phyloP scores from a whole-genome alignment of 2,888 invertebrate species.

The Biston stratarius region DNA sequence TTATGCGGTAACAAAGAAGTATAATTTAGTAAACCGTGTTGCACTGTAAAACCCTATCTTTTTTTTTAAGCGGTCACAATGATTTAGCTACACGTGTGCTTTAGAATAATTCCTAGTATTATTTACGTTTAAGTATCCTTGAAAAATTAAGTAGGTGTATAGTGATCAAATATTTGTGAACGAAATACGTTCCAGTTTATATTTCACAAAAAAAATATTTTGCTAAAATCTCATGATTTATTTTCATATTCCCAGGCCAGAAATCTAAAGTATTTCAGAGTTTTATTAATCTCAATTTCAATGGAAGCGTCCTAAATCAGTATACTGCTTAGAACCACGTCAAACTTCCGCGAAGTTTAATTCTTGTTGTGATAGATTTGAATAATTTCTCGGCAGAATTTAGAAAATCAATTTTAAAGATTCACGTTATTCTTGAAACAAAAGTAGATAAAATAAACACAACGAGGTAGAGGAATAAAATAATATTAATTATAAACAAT shows the following conservation, averaged over 20 bases:
- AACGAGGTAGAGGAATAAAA: not conserved
- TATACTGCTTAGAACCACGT: conserved; percentile 26
- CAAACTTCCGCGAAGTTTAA: conserved; percentile 33
- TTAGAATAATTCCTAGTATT: no score
- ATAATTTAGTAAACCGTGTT: no score
- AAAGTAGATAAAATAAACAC: not conserved
- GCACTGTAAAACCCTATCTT: no score
- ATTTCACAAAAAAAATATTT: not conserved
- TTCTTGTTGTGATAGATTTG: conserved; percentile 35
- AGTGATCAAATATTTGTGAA: no score
- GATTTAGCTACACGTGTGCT: no score
- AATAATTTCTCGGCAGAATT: conserved; percentile 29
- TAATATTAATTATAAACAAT: no score
- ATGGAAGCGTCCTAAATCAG: conserved; percentile 24
- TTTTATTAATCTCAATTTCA: conserved; percentile 30
- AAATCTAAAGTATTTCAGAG: conserved; percentile 16
- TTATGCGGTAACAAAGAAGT: no score
- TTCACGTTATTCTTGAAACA: not conserved
- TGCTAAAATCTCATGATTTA: not conserved
- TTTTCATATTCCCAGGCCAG: conserved; percentile 12
- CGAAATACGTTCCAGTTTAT: no score
- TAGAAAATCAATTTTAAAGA: conserved; percentile 14
- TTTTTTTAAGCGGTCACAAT: no score
- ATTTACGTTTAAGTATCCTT: no score
- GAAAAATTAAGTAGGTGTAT: no score